phyloP scores from a whole-genome alignment of 2,797 vertebrate species.

The Geotrypetes seraphini region DNA sequence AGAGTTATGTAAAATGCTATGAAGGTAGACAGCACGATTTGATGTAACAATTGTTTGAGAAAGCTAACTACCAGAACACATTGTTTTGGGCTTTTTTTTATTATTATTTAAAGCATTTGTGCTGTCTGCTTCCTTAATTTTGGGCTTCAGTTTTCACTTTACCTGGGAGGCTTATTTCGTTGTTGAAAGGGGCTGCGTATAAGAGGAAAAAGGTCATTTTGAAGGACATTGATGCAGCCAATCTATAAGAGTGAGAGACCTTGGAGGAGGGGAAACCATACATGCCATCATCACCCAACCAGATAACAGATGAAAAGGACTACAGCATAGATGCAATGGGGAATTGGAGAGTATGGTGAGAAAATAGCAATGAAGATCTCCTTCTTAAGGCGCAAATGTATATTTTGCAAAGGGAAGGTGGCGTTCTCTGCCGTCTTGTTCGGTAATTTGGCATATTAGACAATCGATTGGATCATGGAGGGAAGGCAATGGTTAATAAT shows the following conservation, averaged over 20 bases:
- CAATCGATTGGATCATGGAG: not conserved
- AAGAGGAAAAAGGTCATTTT: conserved; percentile 76
- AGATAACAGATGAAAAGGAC: not conserved
- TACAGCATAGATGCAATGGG: too few relatives aligned
- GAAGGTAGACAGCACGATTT: rapidly evolving
- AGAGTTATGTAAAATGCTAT: not conserved
- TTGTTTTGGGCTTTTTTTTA: too few relatives aligned
- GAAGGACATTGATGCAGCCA: conserved; percentile 63
- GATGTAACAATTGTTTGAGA: too few relatives aligned
- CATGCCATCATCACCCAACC: conserved; percentile 6
- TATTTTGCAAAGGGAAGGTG: too few relatives aligned
- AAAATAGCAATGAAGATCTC: too few relatives aligned
- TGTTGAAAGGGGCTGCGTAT: too few relatives aligned
- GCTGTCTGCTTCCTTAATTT: not conserved
- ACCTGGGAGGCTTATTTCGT: not conserved
- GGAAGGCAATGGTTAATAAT: conserved; percentile 67
- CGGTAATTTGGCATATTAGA: too few relatives aligned
- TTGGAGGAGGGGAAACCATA: conserved; percentile 14
- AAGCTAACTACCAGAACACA: too few relatives aligned
- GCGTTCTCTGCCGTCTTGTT: too few relatives aligned
- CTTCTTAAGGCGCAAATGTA: too few relatives aligned
- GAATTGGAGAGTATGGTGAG: too few relatives aligned
- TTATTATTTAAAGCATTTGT: not conserved
- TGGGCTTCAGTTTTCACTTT: too few relatives aligned
- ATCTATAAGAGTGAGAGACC: conserved; percentile 34